A percentile compares a stretch with the other conserved stretches of the same genome.
Evolutionary conservation across 2,888 invertebrate species (phyloP).

Genomic region (Actias luna): DNA sequence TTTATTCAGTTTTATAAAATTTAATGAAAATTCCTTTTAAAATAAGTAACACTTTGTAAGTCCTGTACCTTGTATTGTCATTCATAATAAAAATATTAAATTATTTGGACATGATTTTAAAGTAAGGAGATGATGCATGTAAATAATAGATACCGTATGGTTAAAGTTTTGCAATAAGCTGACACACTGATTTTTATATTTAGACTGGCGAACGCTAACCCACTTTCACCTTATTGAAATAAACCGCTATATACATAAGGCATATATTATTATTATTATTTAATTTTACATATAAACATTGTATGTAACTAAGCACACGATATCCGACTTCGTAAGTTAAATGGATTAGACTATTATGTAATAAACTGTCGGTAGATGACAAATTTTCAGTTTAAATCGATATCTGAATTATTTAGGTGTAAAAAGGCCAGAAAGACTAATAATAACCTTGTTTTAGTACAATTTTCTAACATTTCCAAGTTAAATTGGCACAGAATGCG

Average conservation of each 20-base stretch:
- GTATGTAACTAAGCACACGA: background rate
- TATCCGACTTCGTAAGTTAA: background rate
- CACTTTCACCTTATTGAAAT: slow-evolving; percentile 3
- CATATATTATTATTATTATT: background rate
- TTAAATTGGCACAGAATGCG: background rate
- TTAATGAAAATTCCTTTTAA: no score
- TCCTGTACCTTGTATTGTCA: no score
- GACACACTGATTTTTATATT: slow-evolving; percentile 1
- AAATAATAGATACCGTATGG: slow-evolving; percentile 10
- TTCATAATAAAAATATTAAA: no score
- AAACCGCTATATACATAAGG: background rate
- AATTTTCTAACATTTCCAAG: no score
- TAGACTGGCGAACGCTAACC: background rate
- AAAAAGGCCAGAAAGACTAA: background rate
- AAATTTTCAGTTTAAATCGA: background rate
- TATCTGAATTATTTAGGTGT: background rate
- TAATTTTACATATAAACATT: background rate
- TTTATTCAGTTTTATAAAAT: no score
- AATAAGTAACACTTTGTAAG: no score
- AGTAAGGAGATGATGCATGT: background rate
- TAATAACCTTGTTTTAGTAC: background rate
- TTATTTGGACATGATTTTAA: background rate
- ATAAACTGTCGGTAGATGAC: background rate
- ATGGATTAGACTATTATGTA: background rate
- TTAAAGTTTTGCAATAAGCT: background rate